These are phyloP conservation scores for Trichacis sp. DNA, from an alignment of 2,888 invertebrate genomes.

Conservation along the genomic window DNA sequence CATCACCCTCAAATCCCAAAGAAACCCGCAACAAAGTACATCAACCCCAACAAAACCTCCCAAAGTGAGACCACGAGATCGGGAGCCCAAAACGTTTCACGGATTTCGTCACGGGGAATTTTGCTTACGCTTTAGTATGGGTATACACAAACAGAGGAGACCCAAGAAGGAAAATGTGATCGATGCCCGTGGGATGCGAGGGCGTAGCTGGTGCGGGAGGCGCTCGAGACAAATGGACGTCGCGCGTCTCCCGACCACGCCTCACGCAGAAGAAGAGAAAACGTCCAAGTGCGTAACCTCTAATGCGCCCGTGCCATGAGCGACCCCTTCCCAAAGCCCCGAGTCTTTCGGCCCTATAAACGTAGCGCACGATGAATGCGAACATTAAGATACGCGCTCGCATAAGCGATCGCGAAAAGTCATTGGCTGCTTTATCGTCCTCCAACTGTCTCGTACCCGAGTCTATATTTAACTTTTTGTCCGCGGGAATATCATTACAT, in stretches of 20 bases:
- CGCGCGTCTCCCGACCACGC: constrained; percentile 69
- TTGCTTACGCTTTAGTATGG: constrained; percentile 20
- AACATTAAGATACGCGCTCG: constrained; percentile 27
- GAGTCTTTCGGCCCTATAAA: constrained; percentile 28
- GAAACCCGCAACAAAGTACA: too few relatives aligned
- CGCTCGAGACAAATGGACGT: constrained; percentile 70
- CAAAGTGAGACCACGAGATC: neutral
- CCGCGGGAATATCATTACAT: neutral
- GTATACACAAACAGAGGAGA: constrained; percentile 39
- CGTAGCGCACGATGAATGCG: constrained; percentile 34
- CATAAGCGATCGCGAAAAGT: constrained; percentile 22
- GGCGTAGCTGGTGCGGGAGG: constrained; percentile 70
- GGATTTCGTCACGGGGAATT: constrained; percentile 45
- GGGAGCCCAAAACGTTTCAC: constrained; percentile 27
- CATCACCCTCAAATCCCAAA: too few relatives aligned
- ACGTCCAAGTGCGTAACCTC: constrained; percentile 34
- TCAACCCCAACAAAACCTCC: too few relatives aligned
- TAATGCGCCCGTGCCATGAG: constrained; percentile 40
- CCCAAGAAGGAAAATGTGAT: constrained; percentile 66
- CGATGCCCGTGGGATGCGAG: constrained; percentile 69
- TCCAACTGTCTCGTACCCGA: neutral
- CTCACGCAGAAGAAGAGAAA: constrained; percentile 51
- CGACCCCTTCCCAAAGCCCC: constrained; percentile 14
- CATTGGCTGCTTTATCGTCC: constrained; percentile 7
- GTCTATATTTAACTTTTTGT: neutral